Conservation (phyloP, 1,140 invertebrate genomes). For the Zaprionus vittiger region DNA sequence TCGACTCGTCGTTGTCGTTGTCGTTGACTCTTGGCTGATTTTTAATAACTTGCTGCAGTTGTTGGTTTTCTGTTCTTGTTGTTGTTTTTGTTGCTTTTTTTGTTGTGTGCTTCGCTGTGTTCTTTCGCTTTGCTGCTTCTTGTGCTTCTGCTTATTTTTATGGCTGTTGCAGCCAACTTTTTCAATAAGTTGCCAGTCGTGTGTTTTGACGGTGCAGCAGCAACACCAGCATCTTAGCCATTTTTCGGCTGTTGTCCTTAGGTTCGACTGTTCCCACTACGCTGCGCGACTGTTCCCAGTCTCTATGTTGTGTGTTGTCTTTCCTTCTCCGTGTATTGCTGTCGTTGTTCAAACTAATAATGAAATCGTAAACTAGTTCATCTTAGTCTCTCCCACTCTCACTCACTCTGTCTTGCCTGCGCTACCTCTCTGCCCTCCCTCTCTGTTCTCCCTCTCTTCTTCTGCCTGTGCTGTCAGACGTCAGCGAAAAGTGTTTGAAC, state of each 20-base stretch:
- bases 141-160: slow-evolving; percentile 14
- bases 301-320: background rate
- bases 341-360: slow-evolving; percentile 80
- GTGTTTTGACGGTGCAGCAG: slow-evolving; percentile 28
- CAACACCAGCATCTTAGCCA: slow-evolving; percentile 35
- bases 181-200: slow-evolving; percentile 75
- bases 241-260: slow-evolving; percentile 1
- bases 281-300: background rate
- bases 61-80: slow-evolving; percentile 10
- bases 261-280: background rate
- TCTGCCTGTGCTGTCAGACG: slow-evolving; percentile 44
- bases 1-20: background rate
- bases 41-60: slow-evolving; percentile 51
- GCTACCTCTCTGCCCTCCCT: background rate
- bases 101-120: slow-evolving; percentile 6
- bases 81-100: slow-evolving; percentile 5
- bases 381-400: slow-evolving; percentile 46
- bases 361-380: slow-evolving; percentile 82
- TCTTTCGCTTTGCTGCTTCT: slow-evolving; percentile 41
- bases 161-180: slow-evolving; percentile 61
- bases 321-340: slow-evolving; percentile 30
- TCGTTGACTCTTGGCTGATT: slow-evolving; percentile 29
- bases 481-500: slow-evolving; percentile 81
- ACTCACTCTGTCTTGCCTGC: background rate
- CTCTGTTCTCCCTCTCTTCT: background rate